phyloP scores from a whole-genome alignment of 2,113 vertebrate genomes.

The Pyrgilauda ruficollis region DNA sequence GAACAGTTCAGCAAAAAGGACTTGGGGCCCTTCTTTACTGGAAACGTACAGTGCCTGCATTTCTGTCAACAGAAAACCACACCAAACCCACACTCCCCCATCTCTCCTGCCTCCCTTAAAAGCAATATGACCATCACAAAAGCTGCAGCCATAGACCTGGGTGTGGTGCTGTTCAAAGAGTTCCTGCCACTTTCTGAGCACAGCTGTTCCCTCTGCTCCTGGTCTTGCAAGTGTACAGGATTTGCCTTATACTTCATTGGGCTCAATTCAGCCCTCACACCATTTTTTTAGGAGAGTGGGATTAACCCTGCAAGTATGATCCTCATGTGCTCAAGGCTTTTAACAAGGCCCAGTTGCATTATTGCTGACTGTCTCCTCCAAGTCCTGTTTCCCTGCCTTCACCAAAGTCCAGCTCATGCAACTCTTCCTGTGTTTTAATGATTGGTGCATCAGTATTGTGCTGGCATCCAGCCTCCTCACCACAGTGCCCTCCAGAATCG shows the following conservation, averaged over 20 bases:
- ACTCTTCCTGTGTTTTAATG: background rate
- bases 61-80: background rate
- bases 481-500: background rate
- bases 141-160: background rate
- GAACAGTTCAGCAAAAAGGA: background rate
- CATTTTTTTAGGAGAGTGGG: background rate
- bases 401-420: background rate
- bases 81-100: background rate
- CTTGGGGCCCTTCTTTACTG: background rate
- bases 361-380: background rate
- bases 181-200: background rate
- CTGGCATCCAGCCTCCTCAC: background rate
- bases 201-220: background rate
- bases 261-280: background rate
- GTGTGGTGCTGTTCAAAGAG: background rate
- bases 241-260: background rate
- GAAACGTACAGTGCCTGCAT: accelerated
- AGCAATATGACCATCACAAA: background rate
- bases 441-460: background rate
- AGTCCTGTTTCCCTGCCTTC: background rate
- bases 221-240: accelerated
- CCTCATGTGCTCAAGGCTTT: background rate
- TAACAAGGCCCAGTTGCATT: background rate
- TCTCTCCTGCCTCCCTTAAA: background rate
- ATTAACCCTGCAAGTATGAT: background rate